These are phyloP conservation scores for Tetraneura akinire DNA, from an alignment of 1,140 invertebrate species.

Conservation along the genomic window DNA sequence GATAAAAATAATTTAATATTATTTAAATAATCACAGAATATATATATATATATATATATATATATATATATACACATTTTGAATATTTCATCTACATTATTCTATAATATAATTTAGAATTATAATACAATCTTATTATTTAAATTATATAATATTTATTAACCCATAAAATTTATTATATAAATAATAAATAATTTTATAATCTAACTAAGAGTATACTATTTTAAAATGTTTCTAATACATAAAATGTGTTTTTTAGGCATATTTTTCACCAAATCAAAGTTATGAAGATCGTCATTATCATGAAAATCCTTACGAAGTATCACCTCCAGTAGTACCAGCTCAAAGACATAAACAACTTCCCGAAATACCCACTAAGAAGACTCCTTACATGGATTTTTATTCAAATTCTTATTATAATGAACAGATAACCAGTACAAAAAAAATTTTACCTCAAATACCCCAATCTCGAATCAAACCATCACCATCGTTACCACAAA, in stretches of 20 bases:
- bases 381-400: constrained; percentile 54
- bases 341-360: constrained; percentile 53
- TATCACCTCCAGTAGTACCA: constrained; percentile 50
- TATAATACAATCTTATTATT: too few species aligned
- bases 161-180: too few species aligned
- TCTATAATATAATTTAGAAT: too few species aligned
- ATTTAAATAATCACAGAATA: too few species aligned
- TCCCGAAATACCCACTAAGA: constrained; percentile 54
- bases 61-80: too few species aligned
- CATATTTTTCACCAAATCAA: constrained; percentile 55
- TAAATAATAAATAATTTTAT: too few species aligned
- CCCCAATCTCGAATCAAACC: constrained; percentile 59
- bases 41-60: too few species aligned
- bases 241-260: constrained; percentile 52
- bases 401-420: constrained; percentile 58
- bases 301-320: constrained; percentile 52
- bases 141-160: too few species aligned
- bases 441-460: constrained; percentile 56
- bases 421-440: constrained; percentile 58
- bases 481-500: constrained; percentile 52
- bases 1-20: too few species aligned
- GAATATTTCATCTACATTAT: too few species aligned
- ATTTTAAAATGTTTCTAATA: background rate
- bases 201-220: too few species aligned
- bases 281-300: constrained; percentile 57